Conservation (phyloP, 1,140 invertebrate species). For the Hycleus cichorii region DNA sequence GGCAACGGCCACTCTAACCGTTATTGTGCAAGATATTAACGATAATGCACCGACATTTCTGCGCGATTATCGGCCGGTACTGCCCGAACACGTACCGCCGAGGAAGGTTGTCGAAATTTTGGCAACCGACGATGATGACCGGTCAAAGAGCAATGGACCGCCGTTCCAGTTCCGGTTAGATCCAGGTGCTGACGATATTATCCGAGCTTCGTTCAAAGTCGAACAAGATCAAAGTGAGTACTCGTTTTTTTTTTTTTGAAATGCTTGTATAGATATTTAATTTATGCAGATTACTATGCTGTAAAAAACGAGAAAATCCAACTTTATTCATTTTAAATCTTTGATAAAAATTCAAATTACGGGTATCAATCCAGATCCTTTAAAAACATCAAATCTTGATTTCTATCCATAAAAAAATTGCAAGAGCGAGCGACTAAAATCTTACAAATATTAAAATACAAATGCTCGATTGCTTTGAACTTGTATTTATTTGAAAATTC, state of each 20-base stretch:
- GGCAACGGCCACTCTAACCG: constrained; percentile 89
- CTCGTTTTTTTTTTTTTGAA: too few relatives aligned
- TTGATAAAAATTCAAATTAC: too few relatives aligned
- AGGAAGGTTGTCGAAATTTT: constrained; percentile 88
- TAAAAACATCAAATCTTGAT: too few relatives aligned
- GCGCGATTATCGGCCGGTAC: constrained; percentile 85
- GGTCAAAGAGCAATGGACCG: constrained; percentile 89
- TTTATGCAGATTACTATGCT: too few relatives aligned
- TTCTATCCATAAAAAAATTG: too few relatives aligned
- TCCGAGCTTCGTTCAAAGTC: constrained; percentile 87
- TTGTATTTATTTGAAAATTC: too few relatives aligned
- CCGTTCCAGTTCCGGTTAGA: constrained; percentile 91
- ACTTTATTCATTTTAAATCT: too few relatives aligned
- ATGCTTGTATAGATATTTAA: not conserved
- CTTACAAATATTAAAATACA: too few relatives aligned
- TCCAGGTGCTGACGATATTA: constrained; percentile 85
- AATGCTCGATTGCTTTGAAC: too few relatives aligned
- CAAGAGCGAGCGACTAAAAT: too few relatives aligned
- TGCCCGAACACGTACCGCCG: constrained; percentile 83
- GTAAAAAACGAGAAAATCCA: too few relatives aligned
- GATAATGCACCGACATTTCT: constrained; percentile 89
- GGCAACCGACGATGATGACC: constrained; percentile 90
- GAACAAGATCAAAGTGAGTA: constrained; percentile 86
- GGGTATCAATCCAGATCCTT: too few relatives aligned
- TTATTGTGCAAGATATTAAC: constrained; percentile 94